Evolutionary conservation across 2,113 vertebrate species (phyloP), one percentile per base, ranked within the genome.

Genomic region (Panurus biarmicus): DNA sequence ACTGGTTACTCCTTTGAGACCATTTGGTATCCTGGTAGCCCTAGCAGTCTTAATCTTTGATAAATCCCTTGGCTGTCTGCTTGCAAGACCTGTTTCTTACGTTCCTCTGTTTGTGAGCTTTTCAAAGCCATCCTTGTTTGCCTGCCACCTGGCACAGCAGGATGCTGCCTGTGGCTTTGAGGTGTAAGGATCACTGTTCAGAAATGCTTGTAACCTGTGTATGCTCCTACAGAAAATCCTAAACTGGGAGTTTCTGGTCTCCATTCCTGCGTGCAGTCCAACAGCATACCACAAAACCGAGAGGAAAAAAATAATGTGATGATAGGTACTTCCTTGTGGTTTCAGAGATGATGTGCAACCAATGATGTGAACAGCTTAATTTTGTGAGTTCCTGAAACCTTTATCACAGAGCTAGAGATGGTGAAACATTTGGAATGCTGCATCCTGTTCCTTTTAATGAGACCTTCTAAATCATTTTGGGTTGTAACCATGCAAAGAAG

Each of bases 361-460:
- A 86, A 22, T 22, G 4, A 77, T 31, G 56, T 38, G 64, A 95
- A 91, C 60, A 88, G 87, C 65, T 87, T 91, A n/a, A 74, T 93
- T 94, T 71, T 86, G 36, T 86, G 72, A 84, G 53, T 78, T 80
- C 71, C 78, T 77, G 71, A 87, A 91, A 51, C 15, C 38, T 83
- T 95, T 80, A 64, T 94, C 71, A 36, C 44, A 84, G 60, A 83
- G 31, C n/a, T 85, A 36, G 69, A 61, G 31, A 93, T 65, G 72
- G 64, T 83, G 79, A 95, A 94, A 91, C 29, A 77, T 93, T 80
- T 88, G 67, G 95, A 95, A 88, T 84, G 82, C 44, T 93, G 38
- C 72, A 79, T 96, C 89, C 81, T 96, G 89, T 79, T 95, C 18
- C 38, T 80, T 89, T 94, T 95, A 87, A 77, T 83, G 82, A 62